Evolutionary conservation across 2,888 invertebrate genomes (phyloP).

Genomic region (Dicycla oo): DNA sequence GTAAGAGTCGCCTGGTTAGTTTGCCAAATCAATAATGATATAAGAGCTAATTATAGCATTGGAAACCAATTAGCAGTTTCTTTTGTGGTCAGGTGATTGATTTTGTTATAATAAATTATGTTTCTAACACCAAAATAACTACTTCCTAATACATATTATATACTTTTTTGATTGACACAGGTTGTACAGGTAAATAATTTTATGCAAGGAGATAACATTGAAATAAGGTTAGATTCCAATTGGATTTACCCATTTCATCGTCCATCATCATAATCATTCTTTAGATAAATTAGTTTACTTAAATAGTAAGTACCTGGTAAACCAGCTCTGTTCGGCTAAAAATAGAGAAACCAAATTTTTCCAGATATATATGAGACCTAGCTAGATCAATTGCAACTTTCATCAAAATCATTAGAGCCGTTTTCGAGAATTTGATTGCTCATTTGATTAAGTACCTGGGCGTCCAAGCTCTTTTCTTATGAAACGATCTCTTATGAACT

Average conservation of each 20-base stretch:
- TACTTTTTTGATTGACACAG: neutral
- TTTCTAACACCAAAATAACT: too few relatives aligned
- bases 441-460: too few relatives aligned
- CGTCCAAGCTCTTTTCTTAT: too few relatives aligned
- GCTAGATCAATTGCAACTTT: too few relatives aligned
- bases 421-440: too few relatives aligned
- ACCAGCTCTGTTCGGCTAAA: too few relatives aligned
- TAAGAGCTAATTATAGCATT: neutral
- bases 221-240: neutral
- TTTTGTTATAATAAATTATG: neutral
- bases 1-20: too few relatives aligned
- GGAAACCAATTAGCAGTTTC: neutral
- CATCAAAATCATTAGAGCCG: too few relatives aligned
- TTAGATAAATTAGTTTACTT: neutral
- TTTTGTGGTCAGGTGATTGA: neutral
- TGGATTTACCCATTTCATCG: neutral
- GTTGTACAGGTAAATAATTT: neutral
- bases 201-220: neutral
- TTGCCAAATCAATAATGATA: conserved; percentile 10
- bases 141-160: neutral
- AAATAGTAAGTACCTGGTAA: neutral
- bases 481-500: too few relatives aligned
- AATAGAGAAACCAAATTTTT: too few relatives aligned
- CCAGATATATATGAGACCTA: too few relatives aligned
- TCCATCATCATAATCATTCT: too few relatives aligned